These are phyloP conservation scores for Jaculus jaculus DNA, from an alignment of 2,113 vertebrate species.

Conservation along the genomic window DNA sequence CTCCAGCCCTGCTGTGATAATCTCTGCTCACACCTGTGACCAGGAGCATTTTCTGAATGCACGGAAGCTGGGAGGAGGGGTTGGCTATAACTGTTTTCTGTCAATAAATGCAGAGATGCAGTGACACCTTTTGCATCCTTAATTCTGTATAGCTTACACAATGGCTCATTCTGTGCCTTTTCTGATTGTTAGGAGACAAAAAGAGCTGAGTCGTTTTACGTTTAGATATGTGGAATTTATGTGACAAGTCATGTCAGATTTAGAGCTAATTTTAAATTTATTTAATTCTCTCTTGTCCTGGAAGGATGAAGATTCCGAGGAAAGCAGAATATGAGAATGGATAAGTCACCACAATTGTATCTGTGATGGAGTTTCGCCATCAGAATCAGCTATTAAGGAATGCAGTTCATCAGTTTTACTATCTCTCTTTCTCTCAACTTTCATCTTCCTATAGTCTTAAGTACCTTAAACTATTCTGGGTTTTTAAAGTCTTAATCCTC, in stretches of 20 bases:
- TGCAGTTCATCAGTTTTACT: not conserved
- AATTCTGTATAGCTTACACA: not conserved
- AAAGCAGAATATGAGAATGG: not conserved
- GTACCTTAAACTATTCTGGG: not conserved
- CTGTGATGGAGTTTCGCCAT: not conserved
- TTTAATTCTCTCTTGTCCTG: not conserved
- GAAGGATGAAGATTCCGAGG: not conserved
- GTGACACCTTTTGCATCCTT: not conserved
- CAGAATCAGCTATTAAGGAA: not conserved
- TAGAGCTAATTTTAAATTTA: not conserved
- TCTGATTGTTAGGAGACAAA: conserved; percentile 15
- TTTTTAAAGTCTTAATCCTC: not conserved
- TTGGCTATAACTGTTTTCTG: not conserved
- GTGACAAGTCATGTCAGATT: conserved; percentile 27
- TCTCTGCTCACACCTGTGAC: not conserved
- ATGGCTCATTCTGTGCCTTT: not conserved
- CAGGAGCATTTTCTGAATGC: rapidly evolving
- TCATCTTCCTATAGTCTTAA: conserved; percentile 28
- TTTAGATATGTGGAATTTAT: conserved; percentile 24
- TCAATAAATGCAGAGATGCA: not conserved
- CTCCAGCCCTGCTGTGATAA: no score
- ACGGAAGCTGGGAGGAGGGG: not conserved
- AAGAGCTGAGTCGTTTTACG: conserved; percentile 23
- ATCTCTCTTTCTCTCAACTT: not conserved
- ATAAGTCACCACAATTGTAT: not conserved